Conservation (phyloP, 1,140 invertebrate species). For the Chrysoperla carnea region DNA sequence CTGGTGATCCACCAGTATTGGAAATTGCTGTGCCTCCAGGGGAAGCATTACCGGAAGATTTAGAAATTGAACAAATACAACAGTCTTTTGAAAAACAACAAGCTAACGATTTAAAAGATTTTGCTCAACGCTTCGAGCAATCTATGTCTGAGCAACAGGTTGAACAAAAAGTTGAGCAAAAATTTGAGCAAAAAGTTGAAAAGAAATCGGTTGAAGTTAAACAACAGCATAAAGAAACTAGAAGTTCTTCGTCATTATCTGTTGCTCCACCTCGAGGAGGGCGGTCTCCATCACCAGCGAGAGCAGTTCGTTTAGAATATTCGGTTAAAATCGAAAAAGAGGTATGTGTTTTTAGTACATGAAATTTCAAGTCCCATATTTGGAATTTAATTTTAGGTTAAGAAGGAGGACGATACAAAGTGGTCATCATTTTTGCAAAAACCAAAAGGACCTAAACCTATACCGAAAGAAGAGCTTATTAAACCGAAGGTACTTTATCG, state of each 20-base stretch:
- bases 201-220: slow-evolving; percentile 1
- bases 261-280: too few species aligned
- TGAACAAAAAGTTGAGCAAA: slow-evolving; percentile 1
- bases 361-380: too few species aligned
- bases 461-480: slow-evolving; percentile 19
- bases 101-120: slow-evolving; percentile 15
- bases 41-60: slow-evolving; percentile 5
- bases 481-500: slow-evolving; percentile 9
- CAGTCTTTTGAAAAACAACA: slow-evolving; percentile 15
- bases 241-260: too few species aligned
- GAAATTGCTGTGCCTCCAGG: neutral
- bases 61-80: slow-evolving; percentile 18
- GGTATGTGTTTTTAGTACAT: too few species aligned
- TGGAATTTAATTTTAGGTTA: too few species aligned
- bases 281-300: too few species aligned
- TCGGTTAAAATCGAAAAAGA: too few species aligned
- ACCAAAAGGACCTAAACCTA: slow-evolving; percentile 40
- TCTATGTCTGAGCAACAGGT: slow-evolving; percentile 16
- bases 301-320: too few species aligned
- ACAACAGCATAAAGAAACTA: neutral
- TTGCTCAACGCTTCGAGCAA: slow-evolving; percentile 12
- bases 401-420: slow-evolving; percentile 12
- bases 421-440: slow-evolving; percentile 55
- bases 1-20: neutral
- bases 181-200: slow-evolving; percentile 3